Evolutionary conservation across 2,888 invertebrate genomes (phyloP), one percentile per base, ranked within the genome.

Genomic region (Leistus spinibarbis): DNA sequence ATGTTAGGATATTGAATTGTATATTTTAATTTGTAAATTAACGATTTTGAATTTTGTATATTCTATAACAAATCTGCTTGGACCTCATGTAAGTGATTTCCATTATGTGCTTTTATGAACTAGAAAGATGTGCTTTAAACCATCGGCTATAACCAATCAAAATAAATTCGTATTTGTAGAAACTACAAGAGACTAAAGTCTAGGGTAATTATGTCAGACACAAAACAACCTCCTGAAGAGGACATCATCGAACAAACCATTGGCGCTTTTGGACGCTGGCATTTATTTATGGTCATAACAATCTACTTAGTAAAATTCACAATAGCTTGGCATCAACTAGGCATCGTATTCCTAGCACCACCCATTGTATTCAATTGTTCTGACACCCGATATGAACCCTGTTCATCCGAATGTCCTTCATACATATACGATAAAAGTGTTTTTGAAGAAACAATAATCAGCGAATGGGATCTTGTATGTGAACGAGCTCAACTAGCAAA

Each of bases 381-480:
- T 72, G 87, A 87, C 75, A 82, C n/a, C 22, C 23, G 53, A 20
- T 5, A 57, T 2, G 67, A 19, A 5, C 62, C 56, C 40, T 74
- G 74, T 62, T 74, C 74, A 13, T 4, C 27, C 7, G 27, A 69
- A 13, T 64, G 64, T 9, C 64, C 64, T 10, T 5, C 13, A 10
- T 24, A 64, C n/a, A 24, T 23, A n/a, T 64, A 23, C 13, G 24
- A 64, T 64, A 23, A 5, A n/a, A 24, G 24, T 16, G 16, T 64
- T 13, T 64, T 64, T 20, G 16, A 20, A n/a, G 64, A 64, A 20
- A 94, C 93, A 0, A 92, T 94, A 13, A 85, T 91, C 60, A 91
- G 91, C 0, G 89, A 95, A 86, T 95, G 93, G 93, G 87, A 92
- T 82, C 87, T 95, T 63, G 90, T 93, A 0, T 94, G 94, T 82